Percentiles rank a stretch among this genome's conserved stretches.
phyloP scores from a whole-genome alignment of 1,140 invertebrate species.

The Cyclargus thomasi region DNA sequence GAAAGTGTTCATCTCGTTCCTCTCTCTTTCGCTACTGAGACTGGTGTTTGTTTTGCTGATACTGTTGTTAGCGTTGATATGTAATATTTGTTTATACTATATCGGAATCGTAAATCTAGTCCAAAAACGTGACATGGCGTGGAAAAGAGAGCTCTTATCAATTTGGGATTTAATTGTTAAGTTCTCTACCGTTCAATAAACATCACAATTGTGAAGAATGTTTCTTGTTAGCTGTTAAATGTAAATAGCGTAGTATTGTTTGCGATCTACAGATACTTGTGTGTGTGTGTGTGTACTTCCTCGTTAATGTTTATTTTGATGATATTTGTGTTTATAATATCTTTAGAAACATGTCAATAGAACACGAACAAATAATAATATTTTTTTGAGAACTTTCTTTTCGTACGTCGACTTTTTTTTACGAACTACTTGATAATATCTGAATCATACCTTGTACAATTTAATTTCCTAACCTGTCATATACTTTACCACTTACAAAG shows the following conservation, averaged over 20 bases:
- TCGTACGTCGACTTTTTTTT: too few species aligned
- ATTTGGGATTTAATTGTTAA: background rate
- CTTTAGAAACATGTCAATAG: too few species aligned
- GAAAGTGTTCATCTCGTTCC: slow-evolving; percentile 7
- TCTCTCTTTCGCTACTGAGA: background rate
- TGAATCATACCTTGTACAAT: too few species aligned
- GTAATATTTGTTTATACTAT: background rate
- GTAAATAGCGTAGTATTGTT: slow-evolving; percentile 15
- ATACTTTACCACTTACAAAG: too few species aligned
- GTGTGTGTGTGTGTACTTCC: slow-evolving; percentile 1
- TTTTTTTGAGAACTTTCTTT: too few species aligned
- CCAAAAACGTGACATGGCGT: background rate
- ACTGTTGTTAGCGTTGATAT: background rate
- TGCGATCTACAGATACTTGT: background rate
- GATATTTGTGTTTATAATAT: background rate
- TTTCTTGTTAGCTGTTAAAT: background rate
- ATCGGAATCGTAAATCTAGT: background rate
- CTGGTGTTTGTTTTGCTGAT: background rate
- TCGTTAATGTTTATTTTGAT: background rate
- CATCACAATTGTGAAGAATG: background rate
- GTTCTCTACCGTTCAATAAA: slow-evolving; percentile 6
- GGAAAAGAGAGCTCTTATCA: background rate
- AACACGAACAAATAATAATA: too few species aligned
- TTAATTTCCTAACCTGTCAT: too few species aligned
- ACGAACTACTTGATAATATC: too few species aligned